Base-by-base conservation (phyloP, 2,797 vertebrate species). In the Zalophus californianus region DNA sequence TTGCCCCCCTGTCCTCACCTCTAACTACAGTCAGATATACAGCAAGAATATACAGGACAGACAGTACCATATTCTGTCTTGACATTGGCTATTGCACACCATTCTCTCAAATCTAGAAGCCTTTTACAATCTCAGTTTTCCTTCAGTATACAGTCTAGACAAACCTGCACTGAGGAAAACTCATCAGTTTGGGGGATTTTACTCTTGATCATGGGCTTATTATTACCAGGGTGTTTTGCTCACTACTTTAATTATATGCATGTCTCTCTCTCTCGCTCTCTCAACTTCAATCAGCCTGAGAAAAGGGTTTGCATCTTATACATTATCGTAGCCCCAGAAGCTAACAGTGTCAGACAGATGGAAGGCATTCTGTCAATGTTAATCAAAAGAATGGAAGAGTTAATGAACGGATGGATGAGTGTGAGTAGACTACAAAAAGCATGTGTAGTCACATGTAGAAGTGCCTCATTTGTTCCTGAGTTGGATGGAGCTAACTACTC, bases 361-460 rank as follows among this genome's bases (percentile, higher is more conserved):
- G 38, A 93, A 48, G 13, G 35, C 2, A 32, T 35, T 50, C 18
- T 86, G 50, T 94, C 32, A 72, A 44, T 32, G 58, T 56, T 44
- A 32, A 85, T 80, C 14, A 35, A 86, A 90, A 72, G 38, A 95
- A 56, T 68, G 7, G 60, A 70, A 80, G 32, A 41, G 3, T 68
- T 27, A 27, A n/a, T 68, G 15, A 29, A 38, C 68, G 18, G 80
- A n/a, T 66, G 58, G 14, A 20, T 10, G 21, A 3, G 2, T 83
- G 21, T 70, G 32, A 62, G 6, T 18, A 92, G 58, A 58, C 58
- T 32, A 56, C 27, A 48, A 21, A 62, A 2, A 27, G 7, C 62
- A 2, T 2, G 5, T 35, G 10, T n/a, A 56, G n/a, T 25, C 7
- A 29, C 23, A 35, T 20, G 16, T 13, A 64, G 11, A 72, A n/a